A percentile compares a stretch with the other conserved stretches of the same genome.
phyloP scores from a whole-genome alignment of 2,888 invertebrate genomes.

The Agriopis leucophaearia region DNA sequence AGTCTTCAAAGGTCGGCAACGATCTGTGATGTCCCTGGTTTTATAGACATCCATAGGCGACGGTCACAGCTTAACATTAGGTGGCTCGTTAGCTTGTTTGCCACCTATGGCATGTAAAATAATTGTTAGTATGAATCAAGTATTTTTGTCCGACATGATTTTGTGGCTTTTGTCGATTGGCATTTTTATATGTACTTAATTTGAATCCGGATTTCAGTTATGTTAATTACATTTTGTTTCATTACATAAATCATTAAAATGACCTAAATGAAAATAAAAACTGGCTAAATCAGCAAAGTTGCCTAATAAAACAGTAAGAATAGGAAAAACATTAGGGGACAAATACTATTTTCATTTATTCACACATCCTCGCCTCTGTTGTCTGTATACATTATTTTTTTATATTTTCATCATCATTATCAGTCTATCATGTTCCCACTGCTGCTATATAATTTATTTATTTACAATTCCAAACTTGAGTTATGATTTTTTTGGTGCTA shows the following conservation, averaged over 20 bases:
- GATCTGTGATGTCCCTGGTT: too few species aligned
- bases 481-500: constrained; percentile 78
- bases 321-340: background rate
- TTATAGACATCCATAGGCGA: too few species aligned
- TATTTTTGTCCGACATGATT: background rate
- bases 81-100: too few species aligned
- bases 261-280: background rate
- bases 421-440: too few species aligned
- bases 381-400: constrained; percentile 68
- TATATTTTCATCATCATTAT: too few species aligned
- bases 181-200: background rate
- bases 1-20: too few species aligned
- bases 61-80: too few species aligned
- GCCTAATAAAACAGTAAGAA: too few species aligned
- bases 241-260: background rate
- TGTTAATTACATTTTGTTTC: constrained; percentile 2
- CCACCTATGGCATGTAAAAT: too few species aligned
- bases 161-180: constrained; percentile 7
- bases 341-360: constrained; percentile 78
- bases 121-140: background rate
- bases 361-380: constrained; percentile 82
- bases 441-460: constrained; percentile 67
- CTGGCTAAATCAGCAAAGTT: background rate
- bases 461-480: constrained; percentile 79
- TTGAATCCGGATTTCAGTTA: constrained; percentile 8